Conservation (phyloP, 1,140 invertebrate species). For the Bombus sylvicola region DNA sequence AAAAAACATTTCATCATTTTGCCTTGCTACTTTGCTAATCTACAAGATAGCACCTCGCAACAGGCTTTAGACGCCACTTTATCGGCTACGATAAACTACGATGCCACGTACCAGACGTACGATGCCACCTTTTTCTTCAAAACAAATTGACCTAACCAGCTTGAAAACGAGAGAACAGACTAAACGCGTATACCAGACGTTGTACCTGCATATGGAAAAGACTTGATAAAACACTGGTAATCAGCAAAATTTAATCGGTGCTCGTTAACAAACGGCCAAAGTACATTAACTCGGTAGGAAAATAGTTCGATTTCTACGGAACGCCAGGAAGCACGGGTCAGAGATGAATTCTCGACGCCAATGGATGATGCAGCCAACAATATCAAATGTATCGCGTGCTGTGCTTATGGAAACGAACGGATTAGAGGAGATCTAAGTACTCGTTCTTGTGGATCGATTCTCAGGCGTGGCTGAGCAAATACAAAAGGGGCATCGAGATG, state of each 20-base stretch:
- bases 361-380: constrained; percentile 51
- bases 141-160: too few species aligned
- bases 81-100: too few species aligned
- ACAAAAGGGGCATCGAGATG: constrained; percentile 64
- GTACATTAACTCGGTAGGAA: background rate
- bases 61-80: too few species aligned
- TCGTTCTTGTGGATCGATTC: constrained; percentile 49
- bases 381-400: constrained; percentile 55
- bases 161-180: too few species aligned
- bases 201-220: background rate
- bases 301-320: background rate
- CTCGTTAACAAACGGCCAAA: background rate
- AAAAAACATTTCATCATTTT: too few species aligned
- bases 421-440: constrained; percentile 49
- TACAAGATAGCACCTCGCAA: too few species aligned
- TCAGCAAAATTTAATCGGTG: background rate
- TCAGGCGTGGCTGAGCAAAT: constrained; percentile 69
- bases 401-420: constrained; percentile 60
- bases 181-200: too few species aligned
- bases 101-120: too few species aligned
- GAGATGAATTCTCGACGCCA: constrained; percentile 47
- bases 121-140: too few species aligned
- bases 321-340: background rate
- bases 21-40: too few species aligned
- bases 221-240: background rate